Evolutionary conservation across 2,888 invertebrate species (phyloP).

Genomic region (Meandrusa payeni): DNA sequence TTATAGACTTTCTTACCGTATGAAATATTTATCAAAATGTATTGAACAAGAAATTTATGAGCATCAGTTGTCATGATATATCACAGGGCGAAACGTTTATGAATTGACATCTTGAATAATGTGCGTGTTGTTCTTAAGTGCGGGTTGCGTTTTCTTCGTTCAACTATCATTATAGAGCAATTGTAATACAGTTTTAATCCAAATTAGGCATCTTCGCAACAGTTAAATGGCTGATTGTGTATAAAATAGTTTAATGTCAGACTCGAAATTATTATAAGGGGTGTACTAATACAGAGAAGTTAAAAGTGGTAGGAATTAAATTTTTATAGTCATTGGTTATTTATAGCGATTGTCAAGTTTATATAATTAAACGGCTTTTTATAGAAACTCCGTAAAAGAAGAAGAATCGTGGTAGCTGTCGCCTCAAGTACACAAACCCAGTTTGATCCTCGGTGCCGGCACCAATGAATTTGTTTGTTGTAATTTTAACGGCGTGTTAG

Average conservation of each 20-base stretch:
- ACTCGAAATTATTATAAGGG: background rate
- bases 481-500: too few relatives aligned
- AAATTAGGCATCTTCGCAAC: slow-evolving; percentile 2
- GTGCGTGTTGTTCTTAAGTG: background rate
- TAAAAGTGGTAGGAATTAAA: slow-evolving; percentile 5
- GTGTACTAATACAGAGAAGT: background rate
- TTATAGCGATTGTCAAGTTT: background rate
- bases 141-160: background rate
- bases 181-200: slow-evolving; percentile 8
- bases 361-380: too few relatives aligned
- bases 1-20: slow-evolving; percentile 15
- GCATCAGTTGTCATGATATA: slow-evolving; percentile 22
- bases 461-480: too few relatives aligned
- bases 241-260: slow-evolving; percentile 4
- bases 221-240: background rate
- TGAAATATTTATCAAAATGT: slow-evolving; percentile 25
- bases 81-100: slow-evolving; percentile 16
- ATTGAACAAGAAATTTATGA: slow-evolving; percentile 17
- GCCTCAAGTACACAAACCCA: too few relatives aligned
- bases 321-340: background rate
- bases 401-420: too few relatives aligned
- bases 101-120: slow-evolving; percentile 12
- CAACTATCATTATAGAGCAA: background rate
- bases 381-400: too few relatives aligned
- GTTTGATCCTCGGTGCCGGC: too few relatives aligned